phyloP scores from a whole-genome alignment of 1,140 invertebrate species.

The Lepidostoma basale region DNA sequence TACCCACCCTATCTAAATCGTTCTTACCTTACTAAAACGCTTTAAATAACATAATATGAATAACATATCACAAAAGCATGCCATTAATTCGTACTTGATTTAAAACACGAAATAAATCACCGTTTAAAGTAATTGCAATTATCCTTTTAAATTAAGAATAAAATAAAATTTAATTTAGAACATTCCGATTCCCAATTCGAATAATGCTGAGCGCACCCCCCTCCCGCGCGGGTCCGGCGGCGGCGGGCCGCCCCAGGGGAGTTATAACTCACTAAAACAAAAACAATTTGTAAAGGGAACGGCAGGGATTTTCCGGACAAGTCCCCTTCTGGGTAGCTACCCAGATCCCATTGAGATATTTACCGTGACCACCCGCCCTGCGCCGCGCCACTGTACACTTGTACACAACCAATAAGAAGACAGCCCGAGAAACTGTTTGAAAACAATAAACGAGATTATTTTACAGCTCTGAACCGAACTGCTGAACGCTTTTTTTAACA shows the following conservation, averaged over 20 bases:
- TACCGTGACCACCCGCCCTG: neutral
- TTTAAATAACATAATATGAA: too few relatives aligned
- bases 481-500: too few relatives aligned
- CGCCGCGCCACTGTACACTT: too few relatives aligned
- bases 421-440: neutral
- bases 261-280: slow-evolving; percentile 35
- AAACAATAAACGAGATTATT: too few relatives aligned
- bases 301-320: slow-evolving; percentile 6
- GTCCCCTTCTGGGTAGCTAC: slow-evolving; percentile 1
- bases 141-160: too few relatives aligned
- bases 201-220: neutral
- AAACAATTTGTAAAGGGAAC: slow-evolving; percentile 37
- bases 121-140: too few relatives aligned
- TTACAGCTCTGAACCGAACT: too few relatives aligned
- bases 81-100: too few relatives aligned
- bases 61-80: too few relatives aligned
- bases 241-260: slow-evolving; percentile 4
- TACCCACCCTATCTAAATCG: too few relatives aligned
- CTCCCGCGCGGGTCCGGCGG: neutral
- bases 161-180: neutral
- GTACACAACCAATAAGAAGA: neutral
- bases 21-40: too few relatives aligned
- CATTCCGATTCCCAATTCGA: neutral
- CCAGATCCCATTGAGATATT: slow-evolving; percentile 21
- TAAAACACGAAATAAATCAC: too few relatives aligned